Evolutionary conservation across 2,797 vertebrate species (phyloP).

Genomic region (Sebastes kiyomatsui): DNA sequence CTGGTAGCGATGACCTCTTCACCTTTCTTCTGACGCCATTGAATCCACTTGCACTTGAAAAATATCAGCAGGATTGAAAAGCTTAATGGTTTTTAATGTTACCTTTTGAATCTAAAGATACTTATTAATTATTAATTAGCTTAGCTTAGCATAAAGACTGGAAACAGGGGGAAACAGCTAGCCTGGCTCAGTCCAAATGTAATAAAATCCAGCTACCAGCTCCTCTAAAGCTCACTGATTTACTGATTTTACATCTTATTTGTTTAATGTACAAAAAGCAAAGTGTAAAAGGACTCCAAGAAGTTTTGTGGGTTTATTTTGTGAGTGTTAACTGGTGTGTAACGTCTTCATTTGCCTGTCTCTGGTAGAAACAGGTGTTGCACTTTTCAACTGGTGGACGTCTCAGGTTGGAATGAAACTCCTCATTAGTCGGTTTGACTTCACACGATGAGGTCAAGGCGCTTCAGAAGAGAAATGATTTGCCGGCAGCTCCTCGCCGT

Average conservation of each 20-base stretch:
- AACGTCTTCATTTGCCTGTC: no score
- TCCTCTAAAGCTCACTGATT: not conserved
- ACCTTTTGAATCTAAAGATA: not conserved
- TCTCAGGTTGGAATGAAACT: not conserved
- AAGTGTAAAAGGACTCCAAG: not conserved
- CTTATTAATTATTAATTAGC: not conserved
- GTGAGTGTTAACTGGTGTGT: no score
- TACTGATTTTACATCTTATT: not conserved
- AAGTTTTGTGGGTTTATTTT: not conserved
- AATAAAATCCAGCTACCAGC: no score
- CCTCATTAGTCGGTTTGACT: not conserved
- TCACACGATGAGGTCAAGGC: not conserved
- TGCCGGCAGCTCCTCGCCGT: not conserved
- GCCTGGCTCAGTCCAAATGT: no score
- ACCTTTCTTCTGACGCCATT: not conserved
- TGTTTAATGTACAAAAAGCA: not conserved
- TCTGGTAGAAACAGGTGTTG: not conserved
- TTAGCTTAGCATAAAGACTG: not conserved
- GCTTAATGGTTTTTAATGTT: not conserved
- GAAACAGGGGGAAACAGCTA: no score
- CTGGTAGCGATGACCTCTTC: not conserved
- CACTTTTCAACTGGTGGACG: not conserved
- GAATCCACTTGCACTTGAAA: not conserved
- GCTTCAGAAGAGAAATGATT: not conserved
- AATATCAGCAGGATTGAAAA: not conserved